Evolutionary conservation across 2,797 vertebrate species (phyloP), one percentile per base, ranked within the genome.

Genomic region (Falco novaeseelandiae): DNA sequence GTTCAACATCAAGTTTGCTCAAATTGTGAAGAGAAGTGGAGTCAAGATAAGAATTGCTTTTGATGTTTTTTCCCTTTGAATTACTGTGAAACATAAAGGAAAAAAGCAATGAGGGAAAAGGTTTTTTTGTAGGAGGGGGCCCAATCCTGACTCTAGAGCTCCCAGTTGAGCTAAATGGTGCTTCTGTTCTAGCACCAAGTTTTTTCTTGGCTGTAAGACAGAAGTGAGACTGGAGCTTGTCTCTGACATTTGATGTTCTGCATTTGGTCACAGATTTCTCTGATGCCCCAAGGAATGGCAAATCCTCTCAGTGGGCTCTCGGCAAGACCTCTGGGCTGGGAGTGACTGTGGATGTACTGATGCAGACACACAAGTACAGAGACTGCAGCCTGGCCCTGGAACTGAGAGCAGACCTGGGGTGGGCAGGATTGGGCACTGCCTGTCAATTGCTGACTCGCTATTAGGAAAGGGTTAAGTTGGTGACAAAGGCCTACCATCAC

Each of bases 1-100:
- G 80, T 65, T 87, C 65, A 92, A 66, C 55, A 80, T 30, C 63
- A 90, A 63, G 73, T 91, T 93, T 97, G 36, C 49, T 52, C 84
- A 74, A 83, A 87, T 6, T 1, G 3, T 27, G 61, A 86, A 83
- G 48, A 76, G 44, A 61, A 88, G 19, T 3, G 4, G 20, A 93
- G n/a, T 62, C 66, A 69, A 87, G 82, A 78, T 49, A 40, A 61
- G 22, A 85, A 59, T 54, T 86, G n/a, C 7, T 72, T 78, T 73
- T 79, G 48, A 79, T 61, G 2, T 11, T 66, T 48, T 16, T 2
- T 4, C 17, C 46, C 18, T 71, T 59, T 79, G 70, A 95, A 72
- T 66, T 78, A 38, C 25, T 40, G 8, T 76, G 57, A 44, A 88
- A 76, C 21, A 63, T 27, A 65, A 82, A 80, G 18, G 7, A 17